These are phyloP conservation scores for Polyploca ridens DNA, from an alignment of 2,888 invertebrate genomes.

Conservation along the genomic window DNA sequence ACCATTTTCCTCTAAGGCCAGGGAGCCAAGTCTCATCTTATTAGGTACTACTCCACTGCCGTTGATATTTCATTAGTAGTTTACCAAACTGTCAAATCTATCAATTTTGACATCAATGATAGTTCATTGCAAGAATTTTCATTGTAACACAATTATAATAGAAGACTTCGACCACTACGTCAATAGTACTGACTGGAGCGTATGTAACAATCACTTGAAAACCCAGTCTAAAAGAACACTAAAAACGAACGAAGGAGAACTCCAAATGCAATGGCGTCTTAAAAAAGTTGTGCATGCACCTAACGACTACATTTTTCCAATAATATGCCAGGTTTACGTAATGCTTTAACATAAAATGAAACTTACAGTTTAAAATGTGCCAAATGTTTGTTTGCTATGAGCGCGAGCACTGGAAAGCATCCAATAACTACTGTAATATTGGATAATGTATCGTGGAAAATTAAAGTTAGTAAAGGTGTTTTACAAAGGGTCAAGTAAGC, in stretches of 20 bases:
- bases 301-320: background rate
- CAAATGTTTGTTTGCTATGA: conserved; percentile 1
- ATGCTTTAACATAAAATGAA: background rate
- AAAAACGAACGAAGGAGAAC: background rate
- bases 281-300: background rate
- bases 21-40: no score
- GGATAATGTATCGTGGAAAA: background rate
- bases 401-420: background rate
- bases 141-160: no score
- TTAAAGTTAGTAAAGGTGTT: background rate
- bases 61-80: no score
- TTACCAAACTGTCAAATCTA: no score
- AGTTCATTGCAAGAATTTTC: no score
- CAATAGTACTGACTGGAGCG: background rate
- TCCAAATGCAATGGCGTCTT: background rate
- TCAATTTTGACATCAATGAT: no score
- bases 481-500: background rate
- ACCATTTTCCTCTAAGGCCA: background rate
- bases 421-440: background rate
- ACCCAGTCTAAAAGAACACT: background rate
- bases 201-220: background rate
- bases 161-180: no score
- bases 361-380: background rate
- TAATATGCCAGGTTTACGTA: conserved; percentile 1
- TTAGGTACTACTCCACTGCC: no score